Percentiles rank a stretch among this genome's conserved stretches.
Evolutionary conservation across 2,113 vertebrate species (phyloP).

Genomic region (Cololabis saira): DNA sequence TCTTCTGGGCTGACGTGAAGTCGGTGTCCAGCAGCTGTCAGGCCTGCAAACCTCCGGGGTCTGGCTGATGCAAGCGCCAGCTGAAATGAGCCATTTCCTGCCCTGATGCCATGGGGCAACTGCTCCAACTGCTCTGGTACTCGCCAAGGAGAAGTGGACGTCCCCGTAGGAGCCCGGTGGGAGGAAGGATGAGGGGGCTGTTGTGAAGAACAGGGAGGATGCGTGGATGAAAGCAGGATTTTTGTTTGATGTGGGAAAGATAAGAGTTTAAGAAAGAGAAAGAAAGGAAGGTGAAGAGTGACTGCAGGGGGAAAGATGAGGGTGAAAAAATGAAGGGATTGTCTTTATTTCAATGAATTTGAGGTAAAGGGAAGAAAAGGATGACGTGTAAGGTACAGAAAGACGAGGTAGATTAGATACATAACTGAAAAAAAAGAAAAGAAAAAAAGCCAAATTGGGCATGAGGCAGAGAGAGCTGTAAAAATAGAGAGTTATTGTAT

Average conservation of each 20-base stretch:
- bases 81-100: slow-evolving; percentile 46
- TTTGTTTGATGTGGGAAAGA: slow-evolving; percentile 17
- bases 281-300: background rate
- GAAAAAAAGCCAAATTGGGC: background rate
- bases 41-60: slow-evolving; percentile 21
- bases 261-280: background rate
- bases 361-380: background rate
- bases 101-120: background rate
- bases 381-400: background rate
- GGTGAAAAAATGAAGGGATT: background rate
- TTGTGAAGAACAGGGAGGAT: background rate
- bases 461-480: slow-evolving; percentile 5
- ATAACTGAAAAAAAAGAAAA: slow-evolving; percentile 1
- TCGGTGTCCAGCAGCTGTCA: slow-evolving; percentile 26
- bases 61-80: slow-evolving; percentile 34
- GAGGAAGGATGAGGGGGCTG: slow-evolving; percentile 23
- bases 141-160: slow-evolving; percentile 26
- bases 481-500: slow-evolving; percentile 52
- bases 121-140: slow-evolving; percentile 31
- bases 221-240: background rate
- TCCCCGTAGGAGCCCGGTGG: slow-evolving; percentile 1
- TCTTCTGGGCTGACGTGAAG: slow-evolving; percentile 45
- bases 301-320: background rate
- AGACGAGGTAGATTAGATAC: background rate
- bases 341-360: background rate